These are phyloP conservation scores for Leptinotarsa undecemlineata DNA, from an alignment of 1,140 invertebrate species.

Conservation along the genomic window DNA sequence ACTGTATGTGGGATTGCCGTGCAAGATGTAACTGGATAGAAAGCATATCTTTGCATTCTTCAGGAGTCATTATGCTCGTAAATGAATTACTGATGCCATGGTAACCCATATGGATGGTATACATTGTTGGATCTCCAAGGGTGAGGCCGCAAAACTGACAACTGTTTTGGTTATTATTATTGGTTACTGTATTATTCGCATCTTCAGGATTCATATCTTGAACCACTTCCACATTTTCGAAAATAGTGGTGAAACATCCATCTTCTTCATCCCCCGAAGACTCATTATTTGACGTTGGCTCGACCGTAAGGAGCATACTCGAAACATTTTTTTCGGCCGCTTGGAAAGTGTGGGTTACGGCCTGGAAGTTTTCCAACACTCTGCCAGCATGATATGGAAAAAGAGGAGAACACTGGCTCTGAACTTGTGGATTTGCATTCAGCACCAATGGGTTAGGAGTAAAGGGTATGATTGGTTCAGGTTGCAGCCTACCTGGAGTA, in stretches of 20 bases:
- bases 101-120: no score
- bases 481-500: slow-evolving; percentile 31
- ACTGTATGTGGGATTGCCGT: no score
- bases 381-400: no score
- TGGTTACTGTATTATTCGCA: slow-evolving; percentile 11
- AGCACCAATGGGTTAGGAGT: slow-evolving; percentile 29
- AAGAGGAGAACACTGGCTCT: no score
- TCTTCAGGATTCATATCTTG: slow-evolving; percentile 32
- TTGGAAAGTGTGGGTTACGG: background rate
- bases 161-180: slow-evolving; percentile 44
- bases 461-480: slow-evolving; percentile 41
- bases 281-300: slow-evolving; percentile 36
- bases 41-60: no score
- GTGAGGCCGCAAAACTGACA: slow-evolving; percentile 89
- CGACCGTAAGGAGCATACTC: slow-evolving; percentile 54
- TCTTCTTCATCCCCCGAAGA: slow-evolving; percentile 55
- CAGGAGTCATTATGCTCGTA: no score
- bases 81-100: no score
- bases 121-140: no score
- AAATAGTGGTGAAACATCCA: slow-evolving; percentile 51
- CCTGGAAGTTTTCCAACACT: no score
- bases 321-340: slow-evolving; percentile 46
- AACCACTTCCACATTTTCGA: slow-evolving; percentile 42
- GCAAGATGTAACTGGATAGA: no score
- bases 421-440: slow-evolving; percentile 2